A percentile compares a stretch with the other conserved stretches of the same genome.
phyloP scores from a whole-genome alignment of 2,113 vertebrate species.

The Cottus gobio region DNA sequence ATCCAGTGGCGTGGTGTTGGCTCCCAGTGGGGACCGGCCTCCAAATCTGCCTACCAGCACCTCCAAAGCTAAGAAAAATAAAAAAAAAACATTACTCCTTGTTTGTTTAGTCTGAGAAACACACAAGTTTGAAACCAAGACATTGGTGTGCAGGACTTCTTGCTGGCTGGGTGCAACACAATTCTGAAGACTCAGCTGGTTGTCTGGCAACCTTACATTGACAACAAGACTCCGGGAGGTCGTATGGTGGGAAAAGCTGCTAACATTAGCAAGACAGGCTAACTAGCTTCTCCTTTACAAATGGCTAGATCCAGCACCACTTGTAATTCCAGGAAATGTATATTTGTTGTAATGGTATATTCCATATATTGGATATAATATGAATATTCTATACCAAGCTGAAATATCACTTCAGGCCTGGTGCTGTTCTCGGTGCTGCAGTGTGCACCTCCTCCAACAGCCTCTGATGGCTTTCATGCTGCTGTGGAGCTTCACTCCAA shows the following conservation, averaged over 20 bases:
- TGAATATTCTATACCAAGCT: neutral
- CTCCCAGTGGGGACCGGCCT: neutral
- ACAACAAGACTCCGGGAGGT: neutral
- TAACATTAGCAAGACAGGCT: neutral
- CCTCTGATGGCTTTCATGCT: conserved; percentile 5
- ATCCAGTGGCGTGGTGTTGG: neutral
- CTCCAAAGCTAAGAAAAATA: no score
- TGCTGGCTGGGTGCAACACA: no score
- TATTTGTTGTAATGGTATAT: neutral
- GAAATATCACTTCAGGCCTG: neutral
- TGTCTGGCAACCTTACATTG: no score
- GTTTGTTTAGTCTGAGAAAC: no score
- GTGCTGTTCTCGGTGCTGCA: neutral
- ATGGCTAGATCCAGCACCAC: neutral
- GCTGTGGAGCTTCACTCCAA: conserved; percentile 7
- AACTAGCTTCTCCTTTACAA: neutral
- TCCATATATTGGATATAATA: neutral
- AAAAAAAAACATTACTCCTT: no score
- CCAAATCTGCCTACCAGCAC: no score
- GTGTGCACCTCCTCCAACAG: neutral
- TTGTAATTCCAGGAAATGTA: neutral
- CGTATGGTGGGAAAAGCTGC: neutral
- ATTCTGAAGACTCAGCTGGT: no score
- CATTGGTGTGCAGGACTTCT: no score
- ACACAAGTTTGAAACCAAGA: no score